Evolutionary conservation across 2,888 invertebrate genomes (phyloP).

Genomic region (Plebejus anna): DNA sequence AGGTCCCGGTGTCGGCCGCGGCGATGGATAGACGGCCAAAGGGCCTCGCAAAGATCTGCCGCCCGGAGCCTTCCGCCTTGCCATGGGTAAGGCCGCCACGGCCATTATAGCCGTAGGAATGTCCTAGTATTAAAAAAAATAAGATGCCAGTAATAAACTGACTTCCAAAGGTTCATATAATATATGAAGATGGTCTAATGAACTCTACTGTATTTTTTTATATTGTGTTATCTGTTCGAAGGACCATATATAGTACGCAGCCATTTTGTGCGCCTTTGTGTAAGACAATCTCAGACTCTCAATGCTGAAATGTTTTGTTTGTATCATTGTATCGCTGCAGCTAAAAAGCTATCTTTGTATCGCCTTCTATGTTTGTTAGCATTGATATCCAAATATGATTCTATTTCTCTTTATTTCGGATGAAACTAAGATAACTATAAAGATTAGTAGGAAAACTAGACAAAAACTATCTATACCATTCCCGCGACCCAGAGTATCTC

Average conservation of each 20-base stretch:
- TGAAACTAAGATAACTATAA: not conserved
- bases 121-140: no score
- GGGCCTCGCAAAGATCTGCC: no score
- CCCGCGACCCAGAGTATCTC: no score
- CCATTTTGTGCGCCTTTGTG: not conserved
- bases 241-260: constrained; percentile 7
- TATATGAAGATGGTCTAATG: no score
- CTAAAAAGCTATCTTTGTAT: not conserved
- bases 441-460: not conserved
- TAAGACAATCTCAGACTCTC: not conserved
- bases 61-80: no score
- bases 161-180: no score
- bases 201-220: not conserved
- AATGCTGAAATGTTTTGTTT: not conserved
- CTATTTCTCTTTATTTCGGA: not conserved
- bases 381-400: not conserved
- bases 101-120: no score
- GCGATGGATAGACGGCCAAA: no score
- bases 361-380: not conserved
- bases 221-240: not conserved
- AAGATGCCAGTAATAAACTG: no score
- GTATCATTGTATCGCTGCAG: not conserved
- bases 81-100: no score
- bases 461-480: no score
- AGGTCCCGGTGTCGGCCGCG: no score